phyloP scores from a whole-genome alignment of 2,888 invertebrate genomes.

The Tineola bisselliella region DNA sequence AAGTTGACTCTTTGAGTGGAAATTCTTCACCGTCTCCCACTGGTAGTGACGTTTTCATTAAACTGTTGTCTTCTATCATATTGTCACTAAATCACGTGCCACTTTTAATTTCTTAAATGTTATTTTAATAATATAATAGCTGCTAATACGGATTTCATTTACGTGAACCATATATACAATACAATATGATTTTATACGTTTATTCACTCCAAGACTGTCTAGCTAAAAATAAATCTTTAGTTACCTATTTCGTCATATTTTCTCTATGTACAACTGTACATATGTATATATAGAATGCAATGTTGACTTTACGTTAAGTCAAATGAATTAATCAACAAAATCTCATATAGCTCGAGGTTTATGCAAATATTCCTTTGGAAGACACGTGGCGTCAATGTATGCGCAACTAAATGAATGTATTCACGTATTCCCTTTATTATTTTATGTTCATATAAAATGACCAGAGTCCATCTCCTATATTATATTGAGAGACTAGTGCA shows the following conservation, averaged over 20 bases:
- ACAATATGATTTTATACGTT: no score
- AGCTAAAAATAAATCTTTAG: no score
- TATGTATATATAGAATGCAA: no score
- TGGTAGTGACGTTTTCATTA: slow-evolving; percentile 33
- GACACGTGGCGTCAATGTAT: slow-evolving; percentile 20
- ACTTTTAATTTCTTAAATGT: slow-evolving; percentile 12
- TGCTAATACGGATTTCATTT: no score
- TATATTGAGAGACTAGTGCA: no score
- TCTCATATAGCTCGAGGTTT: slow-evolving; percentile 24
- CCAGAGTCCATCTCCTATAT: no score
- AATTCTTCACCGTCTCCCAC: slow-evolving; percentile 26
- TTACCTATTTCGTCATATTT: no score
- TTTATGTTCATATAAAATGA: no score
- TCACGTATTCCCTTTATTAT: slow-evolving; percentile 15
- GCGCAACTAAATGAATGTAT: slow-evolving; percentile 16
- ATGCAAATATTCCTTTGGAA: slow-evolving; percentile 26
- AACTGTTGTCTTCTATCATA: slow-evolving; percentile 36
- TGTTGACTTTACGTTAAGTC: background rate
- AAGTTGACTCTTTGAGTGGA: slow-evolving; percentile 35
- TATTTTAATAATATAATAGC: no score
- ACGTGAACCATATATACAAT: no score
- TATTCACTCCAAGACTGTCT: no score
- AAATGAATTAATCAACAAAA: slow-evolving; percentile 27
- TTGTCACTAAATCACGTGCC: slow-evolving; percentile 21
- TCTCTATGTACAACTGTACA: no score